These are phyloP conservation scores for Anolis sagrei DNA, from an alignment of 2,113 vertebrate species.

Conservation along the genomic window DNA sequence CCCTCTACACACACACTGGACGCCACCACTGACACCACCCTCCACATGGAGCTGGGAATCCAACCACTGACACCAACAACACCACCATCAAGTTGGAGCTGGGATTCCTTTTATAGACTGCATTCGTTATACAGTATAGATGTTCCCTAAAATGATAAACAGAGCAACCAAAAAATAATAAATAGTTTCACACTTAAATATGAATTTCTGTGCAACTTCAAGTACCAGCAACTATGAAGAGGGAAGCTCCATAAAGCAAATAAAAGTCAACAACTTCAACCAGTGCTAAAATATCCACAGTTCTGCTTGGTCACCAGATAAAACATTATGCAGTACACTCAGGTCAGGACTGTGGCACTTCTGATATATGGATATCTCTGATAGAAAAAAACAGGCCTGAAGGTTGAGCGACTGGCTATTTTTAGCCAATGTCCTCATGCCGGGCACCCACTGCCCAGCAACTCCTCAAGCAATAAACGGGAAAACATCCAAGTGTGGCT, in stretches of 20 bases:
- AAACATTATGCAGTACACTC: background rate
- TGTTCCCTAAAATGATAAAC: too few species aligned
- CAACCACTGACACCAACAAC: constrained; percentile 31
- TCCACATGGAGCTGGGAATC: constrained; percentile 56
- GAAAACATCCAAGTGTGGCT: background rate
- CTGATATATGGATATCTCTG: background rate
- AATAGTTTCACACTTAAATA: too few species aligned
- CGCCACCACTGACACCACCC: constrained; percentile 43
- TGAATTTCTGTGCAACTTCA: background rate
- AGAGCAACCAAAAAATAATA: too few species aligned
- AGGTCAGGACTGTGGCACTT: background rate
- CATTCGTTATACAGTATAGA: too few species aligned
- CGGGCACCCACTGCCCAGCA: too few species aligned
- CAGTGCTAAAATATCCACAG: background rate
- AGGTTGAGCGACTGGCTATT: background rate
- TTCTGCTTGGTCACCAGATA: too few species aligned
- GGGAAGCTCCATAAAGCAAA: background rate
- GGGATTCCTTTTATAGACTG: constrained; percentile 41
- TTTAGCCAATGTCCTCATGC: background rate
- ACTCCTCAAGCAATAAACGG: background rate
- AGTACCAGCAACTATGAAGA: background rate
- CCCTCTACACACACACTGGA: constrained; percentile 26
- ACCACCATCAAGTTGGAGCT: constrained; percentile 55
- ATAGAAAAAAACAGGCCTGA: background rate
- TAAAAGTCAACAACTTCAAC: background rate